Conservation (phyloP, 2,888 invertebrate species). For the Hydroisotoma schaefferi region DNA sequence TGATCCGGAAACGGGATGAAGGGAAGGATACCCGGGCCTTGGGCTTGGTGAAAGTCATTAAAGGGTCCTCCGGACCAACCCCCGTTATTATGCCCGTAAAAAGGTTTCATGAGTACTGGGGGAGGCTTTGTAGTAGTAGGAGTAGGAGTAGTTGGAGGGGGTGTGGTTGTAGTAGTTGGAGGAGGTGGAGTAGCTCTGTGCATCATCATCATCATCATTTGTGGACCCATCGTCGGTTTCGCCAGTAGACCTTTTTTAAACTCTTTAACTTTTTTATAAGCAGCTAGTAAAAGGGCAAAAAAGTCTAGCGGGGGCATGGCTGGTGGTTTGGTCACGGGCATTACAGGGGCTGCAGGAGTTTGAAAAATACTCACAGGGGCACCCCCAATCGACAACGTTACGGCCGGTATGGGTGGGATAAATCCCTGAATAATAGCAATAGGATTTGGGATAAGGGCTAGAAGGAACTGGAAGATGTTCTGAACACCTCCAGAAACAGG, state of each 20-base stretch:
- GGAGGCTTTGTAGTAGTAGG: neutral
- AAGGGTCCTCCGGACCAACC: slow-evolving; percentile 2
- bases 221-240: too few relatives aligned
- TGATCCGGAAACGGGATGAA: slow-evolving; percentile 4
- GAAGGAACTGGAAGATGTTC: slow-evolving; percentile 37
- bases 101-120: neutral
- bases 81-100: neutral
- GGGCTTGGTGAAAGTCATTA: neutral
- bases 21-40: neutral
- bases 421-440: slow-evolving; percentile 23
- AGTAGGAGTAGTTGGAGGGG: neutral
- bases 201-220: slow-evolving; percentile 12
- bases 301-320: slow-evolving; percentile 26
- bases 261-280: slow-evolving; percentile 17
- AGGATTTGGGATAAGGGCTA: slow-evolving; percentile 30
- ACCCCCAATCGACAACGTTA: slow-evolving; percentile 30
- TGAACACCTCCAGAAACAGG: slow-evolving; percentile 27
- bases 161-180: neutral
- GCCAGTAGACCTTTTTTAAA: slow-evolving; percentile 8
- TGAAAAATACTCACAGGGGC: slow-evolving; percentile 10
- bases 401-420: slow-evolving; percentile 20
- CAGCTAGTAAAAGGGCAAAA: slow-evolving; percentile 25
- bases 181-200: too few relatives aligned
- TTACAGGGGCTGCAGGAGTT: neutral
- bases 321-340: neutral